Conservation (phyloP, 2,888 invertebrate genomes). For the Drosophila lacicola region DNA sequence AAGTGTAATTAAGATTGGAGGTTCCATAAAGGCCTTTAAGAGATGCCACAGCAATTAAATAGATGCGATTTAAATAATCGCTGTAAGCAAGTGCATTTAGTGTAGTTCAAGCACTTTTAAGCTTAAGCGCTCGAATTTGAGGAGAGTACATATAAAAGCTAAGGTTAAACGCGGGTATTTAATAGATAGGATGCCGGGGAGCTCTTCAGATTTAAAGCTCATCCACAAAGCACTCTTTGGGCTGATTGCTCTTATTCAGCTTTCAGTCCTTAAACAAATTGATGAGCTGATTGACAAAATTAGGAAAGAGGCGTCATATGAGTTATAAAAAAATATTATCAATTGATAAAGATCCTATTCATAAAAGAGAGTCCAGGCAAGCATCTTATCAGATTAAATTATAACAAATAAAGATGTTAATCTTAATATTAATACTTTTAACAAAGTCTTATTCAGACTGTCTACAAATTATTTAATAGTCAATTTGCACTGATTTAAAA, state of each 20-base stretch:
- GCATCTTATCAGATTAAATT: no score
- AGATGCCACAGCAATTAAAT: not conserved
- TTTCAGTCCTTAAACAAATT: conserved; percentile 11
- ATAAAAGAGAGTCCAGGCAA: no score
- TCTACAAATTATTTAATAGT: no score
- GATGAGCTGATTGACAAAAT: not conserved
- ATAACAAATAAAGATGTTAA: no score
- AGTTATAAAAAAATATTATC: no score
- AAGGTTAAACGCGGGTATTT: not conserved
- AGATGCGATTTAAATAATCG: not conserved
- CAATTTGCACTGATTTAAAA: no score
- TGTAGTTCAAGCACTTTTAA: conserved; percentile 4
- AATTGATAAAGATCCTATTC: no score
- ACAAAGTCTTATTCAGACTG: no score
- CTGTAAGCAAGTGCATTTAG: conserved; percentile 3
- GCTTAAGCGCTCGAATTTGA: not conserved
- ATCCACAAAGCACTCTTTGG: conserved; percentile 5
- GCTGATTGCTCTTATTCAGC: conserved; percentile 19
- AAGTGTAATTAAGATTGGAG: conserved; percentile 51
- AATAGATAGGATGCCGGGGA: no score
- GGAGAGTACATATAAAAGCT: not conserved
- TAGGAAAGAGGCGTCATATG: not conserved
- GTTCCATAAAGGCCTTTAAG: not conserved
- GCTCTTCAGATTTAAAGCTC: not conserved
- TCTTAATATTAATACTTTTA: no score